A percentile compares a stretch with the other conserved stretches of the same genome.
Conservation (phyloP, 1,140 invertebrate genomes). For the Drosophila dunni region DNA sequence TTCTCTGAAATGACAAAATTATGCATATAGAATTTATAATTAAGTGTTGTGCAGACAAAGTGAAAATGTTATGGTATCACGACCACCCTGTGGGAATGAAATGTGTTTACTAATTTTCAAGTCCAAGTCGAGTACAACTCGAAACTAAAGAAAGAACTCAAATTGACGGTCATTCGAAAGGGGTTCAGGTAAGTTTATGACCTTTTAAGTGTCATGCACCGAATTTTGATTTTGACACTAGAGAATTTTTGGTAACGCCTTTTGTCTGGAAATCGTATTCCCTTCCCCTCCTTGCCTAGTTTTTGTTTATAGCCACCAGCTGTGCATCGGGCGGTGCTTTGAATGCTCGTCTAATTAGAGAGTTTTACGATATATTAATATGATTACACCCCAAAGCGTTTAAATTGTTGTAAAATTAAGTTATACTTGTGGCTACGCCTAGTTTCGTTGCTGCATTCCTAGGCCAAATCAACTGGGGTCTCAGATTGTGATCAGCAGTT, state of each 20-base stretch:
- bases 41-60: constrained; percentile 33
- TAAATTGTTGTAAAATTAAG: constrained; percentile 62
- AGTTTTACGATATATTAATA: constrained; percentile 77
- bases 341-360: constrained; percentile 73
- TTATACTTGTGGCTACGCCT: constrained; percentile 57
- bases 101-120: constrained; percentile 71
- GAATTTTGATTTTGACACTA: constrained; percentile 67
- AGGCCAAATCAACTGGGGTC: background rate
- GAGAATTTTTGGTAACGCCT: constrained; percentile 1
- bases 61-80: constrained; percentile 35
- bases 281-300: background rate
- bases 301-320: constrained; percentile 63
- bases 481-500: constrained; percentile 17
- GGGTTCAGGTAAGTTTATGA: constrained; percentile 64
- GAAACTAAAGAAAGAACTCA: constrained; percentile 14
- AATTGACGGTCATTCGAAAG: constrained; percentile 13
- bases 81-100: constrained; percentile 62
- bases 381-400: constrained; percentile 57
- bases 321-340: constrained; percentile 55
- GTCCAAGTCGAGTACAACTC: background rate
- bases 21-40: constrained; percentile 75
- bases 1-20: constrained; percentile 67
- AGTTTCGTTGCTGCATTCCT: background rate
- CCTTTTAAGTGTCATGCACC: constrained; percentile 65
- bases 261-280: constrained; percentile 1